These are phyloP conservation scores for Hemibagrus wyckioides DNA, from an alignment of 2,113 vertebrate species.

Conservation along the genomic window DNA sequence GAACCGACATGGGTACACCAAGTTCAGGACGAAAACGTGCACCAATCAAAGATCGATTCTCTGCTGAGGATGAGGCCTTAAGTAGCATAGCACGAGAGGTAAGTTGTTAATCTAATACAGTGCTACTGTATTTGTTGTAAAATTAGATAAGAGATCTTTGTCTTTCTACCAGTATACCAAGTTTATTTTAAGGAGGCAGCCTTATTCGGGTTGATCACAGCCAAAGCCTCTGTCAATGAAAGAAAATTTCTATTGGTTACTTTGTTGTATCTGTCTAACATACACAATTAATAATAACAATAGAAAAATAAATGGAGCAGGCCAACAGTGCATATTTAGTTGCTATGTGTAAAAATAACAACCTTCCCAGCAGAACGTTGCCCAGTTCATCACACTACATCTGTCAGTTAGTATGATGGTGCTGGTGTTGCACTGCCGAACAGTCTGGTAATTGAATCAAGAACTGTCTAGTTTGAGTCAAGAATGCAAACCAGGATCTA, in stretches of 20 bases:
- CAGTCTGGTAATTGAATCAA: no score
- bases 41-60: conserved; percentile 94
- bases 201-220: not conserved
- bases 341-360: no score
- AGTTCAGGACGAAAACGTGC: conserved; percentile 94
- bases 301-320: no score
- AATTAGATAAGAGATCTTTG: not conserved
- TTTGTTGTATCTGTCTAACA: not conserved
- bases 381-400: no score
- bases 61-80: conserved; percentile 95
- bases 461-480: no score
- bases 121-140: not conserved
- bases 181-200: not conserved
- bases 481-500: no score
- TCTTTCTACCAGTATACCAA: not conserved
- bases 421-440: no score
- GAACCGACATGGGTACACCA: conserved; percentile 89
- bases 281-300: not conserved
- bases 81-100: conserved; percentile 97
- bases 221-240: not conserved
- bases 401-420: no score
- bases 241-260: not conserved
- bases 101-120: conserved; percentile 42
- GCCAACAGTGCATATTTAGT: no score
- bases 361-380: no score